Conservation (phyloP, 2,113 vertebrate species). For the Cottus gobio region DNA sequence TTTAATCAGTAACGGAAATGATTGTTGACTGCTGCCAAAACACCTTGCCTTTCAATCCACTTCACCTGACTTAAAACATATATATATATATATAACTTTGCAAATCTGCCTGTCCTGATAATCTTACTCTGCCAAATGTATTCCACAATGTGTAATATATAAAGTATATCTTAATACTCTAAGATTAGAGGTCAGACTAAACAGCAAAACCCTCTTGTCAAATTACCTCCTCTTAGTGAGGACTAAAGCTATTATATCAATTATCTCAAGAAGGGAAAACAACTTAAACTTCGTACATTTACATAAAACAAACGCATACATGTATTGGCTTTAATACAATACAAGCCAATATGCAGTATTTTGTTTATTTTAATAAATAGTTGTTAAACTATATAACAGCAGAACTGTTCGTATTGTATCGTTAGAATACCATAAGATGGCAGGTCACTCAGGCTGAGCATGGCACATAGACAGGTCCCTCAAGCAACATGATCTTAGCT, state of each 20-base stretch:
- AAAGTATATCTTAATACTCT: background rate
- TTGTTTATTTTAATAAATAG: background rate
- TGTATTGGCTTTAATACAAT: background rate
- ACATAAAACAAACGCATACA: background rate
- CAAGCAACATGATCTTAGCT: background rate
- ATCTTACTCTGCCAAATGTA: background rate
- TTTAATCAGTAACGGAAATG: background rate
- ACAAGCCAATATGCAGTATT: background rate
- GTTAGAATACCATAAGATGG: background rate
- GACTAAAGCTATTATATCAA: background rate
- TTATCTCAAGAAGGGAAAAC: no score
- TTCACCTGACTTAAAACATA: background rate
- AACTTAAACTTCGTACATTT: background rate
- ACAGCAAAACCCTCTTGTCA: background rate
- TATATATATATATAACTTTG: background rate
- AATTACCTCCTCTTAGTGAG: background rate
- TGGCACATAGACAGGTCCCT: background rate
- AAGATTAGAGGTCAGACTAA: background rate
- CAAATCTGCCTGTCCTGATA: background rate
- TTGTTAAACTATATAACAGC: background rate
- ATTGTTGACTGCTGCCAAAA: background rate
- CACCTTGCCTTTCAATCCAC: background rate
- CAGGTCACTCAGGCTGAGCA: background rate
- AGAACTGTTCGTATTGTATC: background rate
- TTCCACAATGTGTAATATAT: background rate